Conservation (phyloP, 2,888 invertebrate species). For the Icerya purchasi region DNA sequence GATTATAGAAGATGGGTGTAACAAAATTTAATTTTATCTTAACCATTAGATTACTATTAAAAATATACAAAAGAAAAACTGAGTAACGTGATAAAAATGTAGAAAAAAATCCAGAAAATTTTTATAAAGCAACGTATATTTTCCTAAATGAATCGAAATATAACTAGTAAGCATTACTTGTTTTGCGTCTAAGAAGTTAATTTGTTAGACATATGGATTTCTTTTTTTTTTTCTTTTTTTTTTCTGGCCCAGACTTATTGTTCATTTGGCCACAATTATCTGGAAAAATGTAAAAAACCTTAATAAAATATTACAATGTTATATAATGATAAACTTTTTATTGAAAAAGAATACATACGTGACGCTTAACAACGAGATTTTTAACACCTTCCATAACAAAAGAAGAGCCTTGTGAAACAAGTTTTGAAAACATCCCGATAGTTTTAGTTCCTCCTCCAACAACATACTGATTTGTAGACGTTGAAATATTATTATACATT, state of each 20-base stretch:
- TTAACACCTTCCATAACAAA: conserved; percentile 99
- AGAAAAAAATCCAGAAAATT: conserved; percentile 1
- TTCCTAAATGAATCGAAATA: conserved; percentile 3
- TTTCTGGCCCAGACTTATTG: no score
- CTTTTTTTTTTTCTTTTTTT: no score
- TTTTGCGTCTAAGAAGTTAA: no score
- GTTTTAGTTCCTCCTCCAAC: conserved; percentile 74
- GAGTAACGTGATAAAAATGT: conserved; percentile 5
- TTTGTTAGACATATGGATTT: no score
- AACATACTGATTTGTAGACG: conserved; percentile 48
- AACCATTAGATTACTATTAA: no score
- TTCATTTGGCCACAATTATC: no score
- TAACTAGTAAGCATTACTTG: no score
- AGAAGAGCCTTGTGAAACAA: conserved; percentile 88
- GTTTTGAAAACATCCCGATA: conserved; percentile 92
- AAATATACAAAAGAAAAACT: no score
- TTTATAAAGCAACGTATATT: not conserved
- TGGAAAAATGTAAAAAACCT: no score
- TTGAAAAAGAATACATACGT: conserved; percentile 45
- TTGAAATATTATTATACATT: conserved; percentile 37
- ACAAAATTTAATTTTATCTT: no score
- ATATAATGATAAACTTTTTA: not conserved
- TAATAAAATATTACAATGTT: conserved; percentile 1
- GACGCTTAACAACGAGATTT: conserved; percentile 93
- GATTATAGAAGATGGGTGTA: no score